phyloP scores from a whole-genome alignment of 1,140 invertebrate species.

The Paramacrobiotus metropolitanus region DNA sequence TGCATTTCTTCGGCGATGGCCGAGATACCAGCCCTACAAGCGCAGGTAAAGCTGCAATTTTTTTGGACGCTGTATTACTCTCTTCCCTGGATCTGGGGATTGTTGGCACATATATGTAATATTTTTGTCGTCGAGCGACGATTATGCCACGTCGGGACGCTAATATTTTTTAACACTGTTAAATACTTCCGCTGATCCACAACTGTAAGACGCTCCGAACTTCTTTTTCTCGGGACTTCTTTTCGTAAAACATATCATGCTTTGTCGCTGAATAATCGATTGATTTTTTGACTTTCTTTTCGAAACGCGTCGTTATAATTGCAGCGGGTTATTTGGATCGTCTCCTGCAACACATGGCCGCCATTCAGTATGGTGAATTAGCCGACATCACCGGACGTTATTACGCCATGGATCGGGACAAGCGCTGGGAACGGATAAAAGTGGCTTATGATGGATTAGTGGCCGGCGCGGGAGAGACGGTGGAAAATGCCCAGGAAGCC shows the following conservation, averaged over 20 bases:
- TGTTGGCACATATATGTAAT: no score
- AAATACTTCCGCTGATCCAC: not conserved
- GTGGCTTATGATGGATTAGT: constrained; percentile 28
- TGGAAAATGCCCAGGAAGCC: not conserved
- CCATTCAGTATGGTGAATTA: constrained; percentile 22
- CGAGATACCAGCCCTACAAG: constrained; percentile 27
- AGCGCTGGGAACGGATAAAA: constrained; percentile 25
- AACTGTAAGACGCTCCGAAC: no score
- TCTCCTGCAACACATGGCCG: constrained; percentile 10
- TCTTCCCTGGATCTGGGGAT: no score
- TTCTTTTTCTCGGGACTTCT: no score
- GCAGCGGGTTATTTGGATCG: constrained; percentile 11
- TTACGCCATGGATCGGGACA: constrained; percentile 31
- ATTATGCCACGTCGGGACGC: no score
- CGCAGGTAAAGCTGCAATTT: no score
- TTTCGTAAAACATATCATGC: no score
- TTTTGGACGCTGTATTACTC: no score
- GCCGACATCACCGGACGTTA: constrained; percentile 26
- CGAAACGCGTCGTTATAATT: no score
- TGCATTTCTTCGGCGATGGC: constrained; percentile 29
- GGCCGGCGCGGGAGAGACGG: constrained; percentile 21
- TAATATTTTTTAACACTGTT: not conserved
- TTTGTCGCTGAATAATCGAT: no score
- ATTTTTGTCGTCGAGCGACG: no score
- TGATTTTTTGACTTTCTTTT: no score